phyloP scores from a whole-genome alignment of 2,797 vertebrate species.

The Alfaro cultratus region DNA sequence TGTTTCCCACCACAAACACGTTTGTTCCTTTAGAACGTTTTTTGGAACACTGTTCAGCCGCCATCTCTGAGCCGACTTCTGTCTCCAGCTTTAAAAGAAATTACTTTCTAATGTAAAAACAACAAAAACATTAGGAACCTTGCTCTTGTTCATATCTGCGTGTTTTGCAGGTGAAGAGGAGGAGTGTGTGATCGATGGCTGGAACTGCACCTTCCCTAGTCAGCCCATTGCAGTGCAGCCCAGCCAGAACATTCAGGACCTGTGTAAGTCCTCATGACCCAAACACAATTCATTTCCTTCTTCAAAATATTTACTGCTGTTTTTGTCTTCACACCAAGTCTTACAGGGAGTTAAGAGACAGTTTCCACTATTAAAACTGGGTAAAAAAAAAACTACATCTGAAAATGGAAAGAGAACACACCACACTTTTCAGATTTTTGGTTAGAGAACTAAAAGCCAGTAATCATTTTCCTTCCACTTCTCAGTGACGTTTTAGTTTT shows the following conservation, averaged over 20 bases:
- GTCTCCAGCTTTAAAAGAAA: background rate
- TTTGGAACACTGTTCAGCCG: background rate
- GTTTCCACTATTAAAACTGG: background rate
- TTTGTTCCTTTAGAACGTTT: background rate
- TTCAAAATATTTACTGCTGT: background rate
- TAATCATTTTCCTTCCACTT: background rate
- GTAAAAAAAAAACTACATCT: background rate
- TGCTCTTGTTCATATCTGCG: background rate
- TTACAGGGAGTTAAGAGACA: background rate
- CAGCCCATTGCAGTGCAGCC: conserved; percentile 81
- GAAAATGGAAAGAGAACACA: background rate
- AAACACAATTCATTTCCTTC: background rate
- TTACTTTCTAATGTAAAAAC: background rate
- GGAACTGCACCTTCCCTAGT: conserved; percentile 92
- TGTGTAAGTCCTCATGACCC: conserved; percentile 80
- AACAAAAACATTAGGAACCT: background rate
- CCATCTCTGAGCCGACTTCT: background rate
- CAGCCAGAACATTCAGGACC: conserved; percentile 84
- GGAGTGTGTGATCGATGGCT: conserved; percentile 84
- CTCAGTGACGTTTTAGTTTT: background rate
- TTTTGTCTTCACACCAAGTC: background rate
- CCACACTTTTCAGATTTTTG: background rate
- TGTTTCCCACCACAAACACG: background rate
- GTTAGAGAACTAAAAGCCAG: background rate
- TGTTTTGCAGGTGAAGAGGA: conserved; percentile 83